A percentile compares a stretch with the other conserved stretches of the same genome.
These are phyloP conservation scores for Chironomus striatipennis DNA, from an alignment of 1,140 invertebrate genomes.

Conservation along the genomic window DNA sequence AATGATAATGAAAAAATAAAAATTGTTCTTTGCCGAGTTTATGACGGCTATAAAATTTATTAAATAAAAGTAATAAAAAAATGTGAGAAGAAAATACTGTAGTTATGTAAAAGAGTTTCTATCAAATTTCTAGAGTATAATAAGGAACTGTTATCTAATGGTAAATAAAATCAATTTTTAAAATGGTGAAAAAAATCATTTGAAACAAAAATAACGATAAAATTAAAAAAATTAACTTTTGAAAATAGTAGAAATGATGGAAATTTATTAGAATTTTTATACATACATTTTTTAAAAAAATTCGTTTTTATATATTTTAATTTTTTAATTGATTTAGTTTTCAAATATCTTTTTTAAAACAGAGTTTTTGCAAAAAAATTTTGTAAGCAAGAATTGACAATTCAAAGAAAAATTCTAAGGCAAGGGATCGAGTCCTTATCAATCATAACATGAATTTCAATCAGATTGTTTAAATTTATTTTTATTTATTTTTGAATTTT, in stretches of 20 bases:
- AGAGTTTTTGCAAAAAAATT: no score
- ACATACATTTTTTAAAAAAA: no score
- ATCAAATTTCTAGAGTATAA: neutral
- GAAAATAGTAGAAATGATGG: neutral
- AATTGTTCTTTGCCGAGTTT: slow-evolving; percentile 1
- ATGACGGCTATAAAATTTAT: neutral
- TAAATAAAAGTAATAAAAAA: neutral
- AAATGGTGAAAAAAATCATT: neutral
- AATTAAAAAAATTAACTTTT: neutral
- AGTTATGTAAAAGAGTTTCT: slow-evolving; percentile 14
- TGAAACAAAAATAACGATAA: neutral
- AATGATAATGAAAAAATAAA: neutral
- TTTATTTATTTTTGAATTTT: no score
- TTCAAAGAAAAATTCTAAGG: no score
- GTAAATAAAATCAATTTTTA: neutral
- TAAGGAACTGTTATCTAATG: slow-evolving; percentile 9
- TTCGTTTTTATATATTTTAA: no score
- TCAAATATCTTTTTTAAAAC: no score
- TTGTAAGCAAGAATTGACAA: no score
- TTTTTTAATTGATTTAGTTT: no score
- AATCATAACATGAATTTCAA: no score
- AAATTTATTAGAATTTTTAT: no score
- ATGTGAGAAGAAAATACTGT: neutral
- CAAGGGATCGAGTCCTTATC: no score
- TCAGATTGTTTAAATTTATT: no score